These are phyloP conservation scores for Microtus ochrogaster DNA, from an alignment of 2,113 vertebrate species.

Conservation along the genomic window DNA sequence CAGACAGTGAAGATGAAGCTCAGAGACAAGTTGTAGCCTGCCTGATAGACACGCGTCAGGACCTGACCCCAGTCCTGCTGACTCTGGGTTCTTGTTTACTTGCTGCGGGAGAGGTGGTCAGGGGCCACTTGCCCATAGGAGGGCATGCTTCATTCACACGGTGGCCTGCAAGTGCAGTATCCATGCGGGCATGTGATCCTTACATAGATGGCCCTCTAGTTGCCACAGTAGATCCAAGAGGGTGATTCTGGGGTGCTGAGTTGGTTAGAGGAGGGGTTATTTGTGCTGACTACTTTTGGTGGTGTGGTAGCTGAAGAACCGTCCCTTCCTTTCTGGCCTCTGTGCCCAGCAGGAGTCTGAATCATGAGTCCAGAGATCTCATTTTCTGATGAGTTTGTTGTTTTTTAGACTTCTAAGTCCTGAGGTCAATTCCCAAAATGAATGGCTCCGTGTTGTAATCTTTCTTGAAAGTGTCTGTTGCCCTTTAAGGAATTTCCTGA, in stretches of 20 bases:
- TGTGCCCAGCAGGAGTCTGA: background rate
- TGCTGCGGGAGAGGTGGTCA: background rate
- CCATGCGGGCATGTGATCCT: rapidly evolving
- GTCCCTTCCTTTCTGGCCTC: background rate
- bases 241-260: background rate
- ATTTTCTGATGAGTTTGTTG: background rate
- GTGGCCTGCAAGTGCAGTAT: background rate
- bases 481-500: background rate
- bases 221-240: background rate
- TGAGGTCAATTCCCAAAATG: background rate
- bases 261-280: background rate
- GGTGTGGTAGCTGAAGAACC: background rate
- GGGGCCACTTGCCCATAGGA: background rate
- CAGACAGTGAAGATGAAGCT: background rate
- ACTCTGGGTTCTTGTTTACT: no score
- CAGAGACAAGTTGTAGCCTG: background rate
- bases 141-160: background rate
- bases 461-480: background rate
- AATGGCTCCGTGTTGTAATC: background rate
- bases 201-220: background rate
- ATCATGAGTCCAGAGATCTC: background rate
- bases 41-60: background rate
- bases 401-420: background rate
- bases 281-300: background rate
- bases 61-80: background rate